phyloP scores from a whole-genome alignment of 2,113 vertebrate species.

The Lophura nycthemera region DNA sequence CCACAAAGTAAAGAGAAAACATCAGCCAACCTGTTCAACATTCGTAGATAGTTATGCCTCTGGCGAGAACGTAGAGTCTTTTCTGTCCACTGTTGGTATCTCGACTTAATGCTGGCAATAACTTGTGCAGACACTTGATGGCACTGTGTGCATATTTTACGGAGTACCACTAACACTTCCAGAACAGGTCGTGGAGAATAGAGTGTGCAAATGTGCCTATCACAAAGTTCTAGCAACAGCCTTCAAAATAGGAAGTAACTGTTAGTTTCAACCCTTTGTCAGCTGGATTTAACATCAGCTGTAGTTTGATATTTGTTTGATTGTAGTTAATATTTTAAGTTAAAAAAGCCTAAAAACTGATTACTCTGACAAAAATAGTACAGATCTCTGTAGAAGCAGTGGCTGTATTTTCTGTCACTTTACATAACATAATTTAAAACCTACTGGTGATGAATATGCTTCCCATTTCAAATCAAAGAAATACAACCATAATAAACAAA shows the following conservation, averaged over 20 bases:
- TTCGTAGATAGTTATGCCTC: constrained; percentile 75
- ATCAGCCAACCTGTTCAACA: constrained; percentile 73
- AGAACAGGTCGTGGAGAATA: constrained; percentile 73
- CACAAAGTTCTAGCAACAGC: constrained; percentile 60
- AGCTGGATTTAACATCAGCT: background rate
- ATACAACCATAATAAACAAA: constrained; percentile 24
- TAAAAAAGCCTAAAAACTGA: background rate
- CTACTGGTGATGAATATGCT: background rate
- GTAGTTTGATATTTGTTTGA: background rate
- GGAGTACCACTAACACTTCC: constrained; percentile 71
- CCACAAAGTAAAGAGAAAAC: background rate
- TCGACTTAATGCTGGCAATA: background rate
- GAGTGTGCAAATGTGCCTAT: background rate
- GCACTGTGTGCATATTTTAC: constrained; percentile 66
- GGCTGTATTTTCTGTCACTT: background rate
- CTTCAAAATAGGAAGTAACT: constrained; percentile 37
- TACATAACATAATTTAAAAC: constrained; percentile 14
- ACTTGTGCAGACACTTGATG: constrained; percentile 71
- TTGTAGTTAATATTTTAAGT: background rate
- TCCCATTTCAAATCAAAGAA: constrained; percentile 39
- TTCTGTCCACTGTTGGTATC: constrained; percentile 71
- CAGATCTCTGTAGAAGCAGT: background rate
- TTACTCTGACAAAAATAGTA: background rate
- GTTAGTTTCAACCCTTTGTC: background rate
- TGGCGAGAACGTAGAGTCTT: constrained; percentile 78